A percentile compares a stretch with the other conserved stretches of the same genome.
These are phyloP conservation scores for Casuarius casuarius DNA, from an alignment of 2,113 vertebrate species.

Conservation along the genomic window DNA sequence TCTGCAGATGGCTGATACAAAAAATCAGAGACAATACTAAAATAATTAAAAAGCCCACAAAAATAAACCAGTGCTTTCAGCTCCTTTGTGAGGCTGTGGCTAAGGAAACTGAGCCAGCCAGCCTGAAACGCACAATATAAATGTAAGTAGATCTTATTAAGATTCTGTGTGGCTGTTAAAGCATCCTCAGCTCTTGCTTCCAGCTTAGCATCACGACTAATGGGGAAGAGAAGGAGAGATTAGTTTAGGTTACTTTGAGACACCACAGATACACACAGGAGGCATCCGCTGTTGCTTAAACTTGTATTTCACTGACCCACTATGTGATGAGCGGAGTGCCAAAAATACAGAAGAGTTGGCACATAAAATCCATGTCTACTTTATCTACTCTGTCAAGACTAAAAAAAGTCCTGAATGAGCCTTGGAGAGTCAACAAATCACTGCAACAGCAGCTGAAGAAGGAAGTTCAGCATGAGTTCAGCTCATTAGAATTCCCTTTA, in stretches of 20 bases:
- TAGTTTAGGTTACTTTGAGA: constrained; percentile 49
- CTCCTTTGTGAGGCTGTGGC: constrained; percentile 26
- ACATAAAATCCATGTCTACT: constrained; percentile 55
- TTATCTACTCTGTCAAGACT: constrained; percentile 51
- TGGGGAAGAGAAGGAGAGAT: constrained; percentile 35
- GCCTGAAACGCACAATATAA: constrained; percentile 37
- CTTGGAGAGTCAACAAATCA: constrained; percentile 70
- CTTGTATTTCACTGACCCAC: constrained; percentile 42
- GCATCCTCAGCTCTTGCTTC: constrained; percentile 5
- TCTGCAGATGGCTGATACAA: constrained; percentile 55
- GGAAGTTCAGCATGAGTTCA: constrained; percentile 62
- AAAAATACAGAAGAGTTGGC: constrained; percentile 57
- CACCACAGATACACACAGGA: neutral
- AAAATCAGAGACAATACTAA: constrained; percentile 51
- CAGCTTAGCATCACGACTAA: neutral
- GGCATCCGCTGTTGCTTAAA: constrained; percentile 36
- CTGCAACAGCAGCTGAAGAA: constrained; percentile 59
- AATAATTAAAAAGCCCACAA: constrained; percentile 55
- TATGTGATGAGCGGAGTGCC: constrained; percentile 45
- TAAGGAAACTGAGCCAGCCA: constrained; percentile 37
- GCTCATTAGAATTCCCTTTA: constrained; percentile 67
- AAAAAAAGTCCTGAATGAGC: constrained; percentile 43
- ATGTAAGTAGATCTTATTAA: constrained; percentile 65
- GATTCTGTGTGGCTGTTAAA: constrained; percentile 51
- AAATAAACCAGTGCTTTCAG: constrained; percentile 21